Evolutionary conservation across 2,797 vertebrate genomes (phyloP).

Genomic region (Mionectes olivaceus): DNA sequence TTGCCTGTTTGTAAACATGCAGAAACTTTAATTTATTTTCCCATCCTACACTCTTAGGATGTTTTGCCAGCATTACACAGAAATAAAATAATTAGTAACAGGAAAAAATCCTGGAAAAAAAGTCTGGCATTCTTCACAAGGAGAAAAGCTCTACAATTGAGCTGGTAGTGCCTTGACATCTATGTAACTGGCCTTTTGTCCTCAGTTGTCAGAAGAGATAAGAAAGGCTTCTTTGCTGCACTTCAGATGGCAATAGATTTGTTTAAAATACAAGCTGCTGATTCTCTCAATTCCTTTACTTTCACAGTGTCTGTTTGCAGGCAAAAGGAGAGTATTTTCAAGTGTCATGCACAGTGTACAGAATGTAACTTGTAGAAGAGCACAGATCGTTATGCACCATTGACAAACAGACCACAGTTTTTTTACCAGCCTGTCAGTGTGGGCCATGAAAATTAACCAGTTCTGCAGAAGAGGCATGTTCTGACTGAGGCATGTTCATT

Average conservation of each 20-base stretch:
- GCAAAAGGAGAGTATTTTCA: not conserved
- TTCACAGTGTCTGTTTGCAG: not conserved
- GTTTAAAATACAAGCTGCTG: not conserved
- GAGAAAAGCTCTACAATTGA: not conserved
- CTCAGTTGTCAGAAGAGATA: not conserved
- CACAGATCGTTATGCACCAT: not conserved
- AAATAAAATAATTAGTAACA: not conserved
- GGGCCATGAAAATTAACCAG: not conserved
- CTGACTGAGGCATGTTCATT: too few species aligned
- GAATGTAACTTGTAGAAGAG: not conserved
- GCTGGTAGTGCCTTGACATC: not conserved
- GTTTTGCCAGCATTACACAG: not conserved
- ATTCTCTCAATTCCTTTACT: not conserved
- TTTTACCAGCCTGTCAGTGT: not conserved
- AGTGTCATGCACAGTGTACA: not conserved
- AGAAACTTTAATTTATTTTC: not conserved
- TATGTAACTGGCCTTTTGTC: not conserved
- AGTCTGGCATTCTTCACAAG: not conserved
- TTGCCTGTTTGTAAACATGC: not conserved
- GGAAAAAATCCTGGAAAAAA: not conserved
- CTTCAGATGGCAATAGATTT: not conserved
- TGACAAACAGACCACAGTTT: not conserved
- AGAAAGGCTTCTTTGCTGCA: not conserved
- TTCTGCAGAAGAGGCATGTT: not conserved
- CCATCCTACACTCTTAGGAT: not conserved